Percentiles rank a stretch among this genome's conserved stretches.
Evolutionary conservation across 92 coral and sea anemone genomes (phyloP).

Genomic region (Bergia sp.): DNA sequence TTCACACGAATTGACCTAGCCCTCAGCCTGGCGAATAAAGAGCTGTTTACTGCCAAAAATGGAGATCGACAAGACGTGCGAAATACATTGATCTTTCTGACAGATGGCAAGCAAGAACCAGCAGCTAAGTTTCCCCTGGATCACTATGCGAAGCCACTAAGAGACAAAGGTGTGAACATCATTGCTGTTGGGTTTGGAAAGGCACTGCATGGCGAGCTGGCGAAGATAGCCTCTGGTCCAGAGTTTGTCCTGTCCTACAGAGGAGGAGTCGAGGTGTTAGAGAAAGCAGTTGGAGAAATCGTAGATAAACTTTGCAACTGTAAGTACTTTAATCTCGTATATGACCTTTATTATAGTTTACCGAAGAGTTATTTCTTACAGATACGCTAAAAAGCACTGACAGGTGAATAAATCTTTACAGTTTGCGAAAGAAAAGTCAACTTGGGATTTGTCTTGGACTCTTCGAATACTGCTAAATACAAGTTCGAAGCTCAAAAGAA

Average conservation of each 20-base stretch:
- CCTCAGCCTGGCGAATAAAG: background rate
- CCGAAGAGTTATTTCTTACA: no score
- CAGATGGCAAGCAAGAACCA: background rate
- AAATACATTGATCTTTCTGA: background rate
- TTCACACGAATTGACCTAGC: background rate
- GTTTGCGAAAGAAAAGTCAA: no score
- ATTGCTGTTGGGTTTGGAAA: constrained; percentile 9
- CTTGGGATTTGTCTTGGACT: no score
- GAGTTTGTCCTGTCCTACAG: background rate
- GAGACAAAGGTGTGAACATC: background rate
- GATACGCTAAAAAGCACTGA: no score
- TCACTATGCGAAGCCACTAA: background rate
- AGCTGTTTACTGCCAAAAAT: background rate
- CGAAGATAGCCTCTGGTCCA: background rate
- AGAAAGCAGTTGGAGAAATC: constrained; percentile 6
- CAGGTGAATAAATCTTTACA: no score
- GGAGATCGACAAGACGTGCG: background rate
- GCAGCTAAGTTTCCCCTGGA: background rate
- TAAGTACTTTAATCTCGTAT: no score
- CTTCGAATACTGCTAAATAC: no score
- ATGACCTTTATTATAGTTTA: no score
- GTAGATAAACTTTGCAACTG: constrained; percentile 2
- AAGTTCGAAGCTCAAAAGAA: no score
- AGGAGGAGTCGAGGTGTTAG: background rate
- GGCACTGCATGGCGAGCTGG: background rate